Evolutionary conservation across 2,888 invertebrate genomes (phyloP).

Genomic region (Pollenia labialis): DNA sequence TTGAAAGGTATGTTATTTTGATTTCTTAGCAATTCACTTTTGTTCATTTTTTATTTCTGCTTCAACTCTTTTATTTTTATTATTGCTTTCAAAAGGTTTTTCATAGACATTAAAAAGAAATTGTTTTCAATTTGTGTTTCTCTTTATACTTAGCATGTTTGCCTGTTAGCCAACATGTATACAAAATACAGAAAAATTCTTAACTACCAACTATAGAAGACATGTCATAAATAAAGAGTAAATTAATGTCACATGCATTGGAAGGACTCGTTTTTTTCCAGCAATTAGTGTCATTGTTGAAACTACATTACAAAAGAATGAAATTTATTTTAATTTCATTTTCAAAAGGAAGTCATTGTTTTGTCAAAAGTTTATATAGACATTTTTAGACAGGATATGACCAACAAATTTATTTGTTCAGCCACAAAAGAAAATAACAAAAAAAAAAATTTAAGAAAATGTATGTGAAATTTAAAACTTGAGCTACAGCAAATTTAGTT

Average conservation of each 20-base stretch:
- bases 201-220: constrained; percentile 19
- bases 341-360: constrained; percentile 64
- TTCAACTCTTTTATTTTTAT: constrained; percentile 26
- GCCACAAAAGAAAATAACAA: constrained; percentile 4
- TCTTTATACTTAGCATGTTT: constrained; percentile 23
- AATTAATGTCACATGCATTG: constrained; percentile 58
- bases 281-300: constrained; percentile 67
- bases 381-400: constrained; percentile 55
- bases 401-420: constrained; percentile 31
- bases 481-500: too few relatives aligned
- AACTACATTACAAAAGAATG: constrained; percentile 43
- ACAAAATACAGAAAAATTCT: constrained; percentile 12
- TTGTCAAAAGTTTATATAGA: constrained; percentile 47
- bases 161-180: constrained; percentile 15
- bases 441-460: not conserved
- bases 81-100: constrained; percentile 18
- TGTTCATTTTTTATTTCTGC: constrained; percentile 2
- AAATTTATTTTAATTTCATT: constrained; percentile 58
- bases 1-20: constrained; percentile 70
- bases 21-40: constrained; percentile 56
- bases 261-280: constrained; percentile 54
- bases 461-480: not conserved
- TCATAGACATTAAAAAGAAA: constrained; percentile 1
- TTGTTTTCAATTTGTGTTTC: constrained; percentile 40
- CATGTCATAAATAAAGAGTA: constrained; percentile 65